Evolutionary conservation across 2,888 invertebrate species (phyloP), one percentile per base, ranked within the genome.

Genomic region (Zhengitettix transpicula): DNA sequence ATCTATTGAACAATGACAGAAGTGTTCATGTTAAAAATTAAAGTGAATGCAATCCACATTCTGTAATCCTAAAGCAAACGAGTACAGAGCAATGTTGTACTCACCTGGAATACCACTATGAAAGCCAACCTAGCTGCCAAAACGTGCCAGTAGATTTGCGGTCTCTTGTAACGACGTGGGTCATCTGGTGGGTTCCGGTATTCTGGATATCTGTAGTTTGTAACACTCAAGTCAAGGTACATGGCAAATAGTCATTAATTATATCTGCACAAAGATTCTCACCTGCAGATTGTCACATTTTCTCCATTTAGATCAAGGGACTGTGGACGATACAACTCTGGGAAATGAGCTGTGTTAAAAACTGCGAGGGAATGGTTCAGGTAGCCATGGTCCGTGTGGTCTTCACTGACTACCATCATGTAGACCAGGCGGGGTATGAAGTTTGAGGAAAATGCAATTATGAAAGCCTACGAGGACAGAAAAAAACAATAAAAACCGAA

Each of bases 371-470:
- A 82, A 67, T 80, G 81, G 61, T 89, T 77, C n/a, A 88, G 72
- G 72, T 82, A 90, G 10, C 85, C 84, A 14, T 72, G 68, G 40
- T 84, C 76, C 0, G 78, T 75, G 15, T 75, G 71, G 56, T 76
- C 71, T 8, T 66, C 64, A 67, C 78, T 80, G 52, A 78, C 77
- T 44, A 75, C 73, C 58, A 77, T 67, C 64, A 73, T 73, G 70
- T 89, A 91, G 40, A 89, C 83, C 62, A 89, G 69, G 67, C 84
- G 81, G 16, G 89, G 89, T 68, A 91, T 86, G 69, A 89, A 84
- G 71, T 88, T 86, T 0, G 89, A 88, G 11, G 90, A 89, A 73
- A 91, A 86, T 51, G 90, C 89, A 68, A 92, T 88, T 64, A 88
- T 85, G 69, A 85, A 81, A 60, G 85, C 86, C 85, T 86, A 69